Base-by-base conservation (phyloP, 2,888 invertebrate genomes). In the Frankliniella intonsa region DNA sequence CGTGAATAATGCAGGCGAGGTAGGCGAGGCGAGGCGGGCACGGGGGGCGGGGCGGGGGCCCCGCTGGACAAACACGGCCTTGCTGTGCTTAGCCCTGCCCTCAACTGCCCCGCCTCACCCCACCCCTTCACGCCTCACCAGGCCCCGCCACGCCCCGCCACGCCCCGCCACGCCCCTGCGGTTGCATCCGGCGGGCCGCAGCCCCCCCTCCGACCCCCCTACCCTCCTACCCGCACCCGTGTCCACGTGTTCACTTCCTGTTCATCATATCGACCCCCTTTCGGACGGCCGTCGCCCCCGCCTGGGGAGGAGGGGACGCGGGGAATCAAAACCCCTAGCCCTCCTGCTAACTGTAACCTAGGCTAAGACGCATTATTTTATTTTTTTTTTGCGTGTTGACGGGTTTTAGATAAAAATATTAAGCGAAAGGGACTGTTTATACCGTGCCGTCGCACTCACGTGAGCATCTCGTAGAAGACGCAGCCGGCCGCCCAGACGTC, bases 401-500 rank as follows among this genome's bases (percentile, higher is more conserved):
- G n/a, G n/a, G n/a, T n/a, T n/a, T n/a, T n/a, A n/a, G n/a, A n/a
- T n/a, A n/a, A n/a, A 38, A 38, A 38, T 38, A 38, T 2, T 38
- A 38, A 38, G 38, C 38, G 38, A 3, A 5, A 38, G 38, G 38
- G 38, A 38, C 38, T n/a, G n/a, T n/a, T n/a, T n/a, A n/a, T n/a
- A n/a, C 9, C 65, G 22, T 25, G 11, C 69, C 62, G 62, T 79
- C 10, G 50, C 82, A 84, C 86, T 86, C 87, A 92, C 90, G 92
- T 92, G 81, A 92, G 86, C 86, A 93, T 90, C 88, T 93, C 93
- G 87, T 90, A 93, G 86, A 91, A 92, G 50, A 93, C 92, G 86
- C 93, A 93, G 10, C 93, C 93, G 1, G 90, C 88, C 62, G 93
- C 92, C 93, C 93, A 93, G 80, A 93, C 88, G 86, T 93, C 93